Conservation (phyloP, 2,113 vertebrate species). For the Meleagris gallopavo region DNA sequence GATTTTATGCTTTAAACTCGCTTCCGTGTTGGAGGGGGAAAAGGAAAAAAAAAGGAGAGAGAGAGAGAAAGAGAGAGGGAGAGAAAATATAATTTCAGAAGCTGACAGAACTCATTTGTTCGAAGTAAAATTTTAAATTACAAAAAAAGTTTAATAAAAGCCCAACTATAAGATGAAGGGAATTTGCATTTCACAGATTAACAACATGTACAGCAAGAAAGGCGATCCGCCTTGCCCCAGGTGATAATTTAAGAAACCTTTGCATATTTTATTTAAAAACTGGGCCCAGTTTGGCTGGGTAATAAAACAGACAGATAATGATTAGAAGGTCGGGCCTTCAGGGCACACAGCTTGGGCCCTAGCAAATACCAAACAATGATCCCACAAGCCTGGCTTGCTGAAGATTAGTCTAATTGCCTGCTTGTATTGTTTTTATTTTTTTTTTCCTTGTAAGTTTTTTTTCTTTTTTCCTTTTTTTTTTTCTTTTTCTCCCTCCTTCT, state of each 20-base stretch:
- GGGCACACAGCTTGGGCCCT: slow-evolving; percentile 97
- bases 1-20: slow-evolving; percentile 99
- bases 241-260: slow-evolving; percentile 99
- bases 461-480: slow-evolving; percentile 43
- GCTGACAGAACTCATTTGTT: slow-evolving; percentile 99
- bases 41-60: background rate
- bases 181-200: slow-evolving; percentile 99
- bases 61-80: slow-evolving; percentile 87
- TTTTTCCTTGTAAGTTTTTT: slow-evolving; percentile 85
- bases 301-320: slow-evolving; percentile 99
- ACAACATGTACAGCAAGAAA: slow-evolving; percentile 99
- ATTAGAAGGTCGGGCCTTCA: slow-evolving; percentile 99
- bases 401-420: slow-evolving; percentile 99
- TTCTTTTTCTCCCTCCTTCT: slow-evolving; percentile 46
- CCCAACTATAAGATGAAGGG: slow-evolving; percentile 99
- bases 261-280: slow-evolving; percentile 99
- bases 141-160: slow-evolving; percentile 99
- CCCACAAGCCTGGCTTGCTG: slow-evolving; percentile 90
- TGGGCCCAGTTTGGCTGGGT: slow-evolving; percentile 99
- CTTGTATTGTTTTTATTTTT: slow-evolving; percentile 98
- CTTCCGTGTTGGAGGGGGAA: slow-evolving; percentile 89
- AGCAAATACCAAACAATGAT: slow-evolving; percentile 98
- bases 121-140: slow-evolving; percentile 99
- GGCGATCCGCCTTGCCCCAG: slow-evolving; percentile 99
- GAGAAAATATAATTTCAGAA: slow-evolving; percentile 99